Evolutionary conservation across 2,888 invertebrate genomes (phyloP), one percentile per base, ranked within the genome.

Genomic region (Anticlea derivata): DNA sequence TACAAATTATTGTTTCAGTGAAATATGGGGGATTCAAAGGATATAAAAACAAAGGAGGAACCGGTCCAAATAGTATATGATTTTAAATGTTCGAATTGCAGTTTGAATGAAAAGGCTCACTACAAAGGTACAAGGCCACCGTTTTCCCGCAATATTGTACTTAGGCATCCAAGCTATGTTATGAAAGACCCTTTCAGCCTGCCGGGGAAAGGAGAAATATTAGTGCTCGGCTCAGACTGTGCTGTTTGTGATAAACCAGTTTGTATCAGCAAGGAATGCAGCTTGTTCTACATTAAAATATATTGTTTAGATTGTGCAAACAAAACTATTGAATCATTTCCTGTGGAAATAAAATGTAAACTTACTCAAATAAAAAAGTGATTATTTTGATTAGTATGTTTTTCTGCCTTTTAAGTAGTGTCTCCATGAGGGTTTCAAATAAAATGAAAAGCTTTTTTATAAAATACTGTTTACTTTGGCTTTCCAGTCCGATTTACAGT

Each of bases 121-220:
- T 97, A 95, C 71, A 95, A 93, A 78, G 97, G 97, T 12, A 90
- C 80, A 7, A 91, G 92, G 54, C 96, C 97, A 13, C 94, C 95
- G 1, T 96, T 96, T 76, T 92, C 94, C 1, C 93, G 93, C 58
- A 92, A 93, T 49, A 86, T 96, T 27, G 78, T 85, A 24, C 92
- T 96, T 46, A 85, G 92, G 60, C 96, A 96, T 74, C 93, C 95
- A 23, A 94, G 93, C 55, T 98, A 95, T 78, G 81, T 97, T 0
- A 95, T 96, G 93, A 95, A 95, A 70, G 97, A 97, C 83, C 97
- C 97, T 0, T 97, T 97, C 73, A 92, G 93, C 66, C 92, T 94
- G 1, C 93, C 94, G 4, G 93, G 93, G 46, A 94, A 92, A 74
- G 93, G 94, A n/a, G 95, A 96, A 79, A 94, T 94, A 68, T 83